Evolutionary conservation across 1,140 invertebrate genomes (phyloP), one percentile per base, ranked within the genome.

Genomic region (Neotoxoptera formosana): DNA sequence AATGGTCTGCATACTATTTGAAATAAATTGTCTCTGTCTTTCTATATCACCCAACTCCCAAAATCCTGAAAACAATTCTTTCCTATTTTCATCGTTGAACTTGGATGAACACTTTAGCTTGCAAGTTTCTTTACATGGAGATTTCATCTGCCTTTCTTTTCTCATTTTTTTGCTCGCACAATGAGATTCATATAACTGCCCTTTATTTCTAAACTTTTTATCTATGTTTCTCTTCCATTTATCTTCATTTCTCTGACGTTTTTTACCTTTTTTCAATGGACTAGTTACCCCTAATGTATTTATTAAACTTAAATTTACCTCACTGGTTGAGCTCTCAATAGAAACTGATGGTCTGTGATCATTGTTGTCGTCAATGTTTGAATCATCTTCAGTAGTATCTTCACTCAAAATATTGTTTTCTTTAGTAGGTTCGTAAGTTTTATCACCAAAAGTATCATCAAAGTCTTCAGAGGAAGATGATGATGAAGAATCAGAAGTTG

Each of bases 1-100:
- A n/a, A 91, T 91, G 30, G 34, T 45, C 34, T 56, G 60, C 56
- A 91, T 91, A 91, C 53, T 67, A 67, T 91, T 91, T 91, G 90
- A 47, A 91, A 91, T 91, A 76, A 91, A 91, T 47, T 76, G 90
- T 76, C 90, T 67, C 51, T 91, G 90, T 91, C 41, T 36, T 67
- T 91, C 56, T 47, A 67, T 11, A 91, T 91, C 60, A 91, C 90
- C 53, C 41, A 91, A 76, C 60, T 56, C 51, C 90, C 53, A 91
- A 76, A 91, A 91, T 91, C 34, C 51, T 60, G 90, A 45, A 91
- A 91, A 91, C 90, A 91, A 91, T 91, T 91, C 41, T 91, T 91
- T 91, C 23, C 51, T 56, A 21, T 45, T 25, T 91, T 91, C 90
- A 36, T 91, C 34, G 25, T 45, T 67, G 90, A 91, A 91, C 41